Conservation (phyloP, 1,140 invertebrate species). For the Drosophila pseudoobscura region DNA sequence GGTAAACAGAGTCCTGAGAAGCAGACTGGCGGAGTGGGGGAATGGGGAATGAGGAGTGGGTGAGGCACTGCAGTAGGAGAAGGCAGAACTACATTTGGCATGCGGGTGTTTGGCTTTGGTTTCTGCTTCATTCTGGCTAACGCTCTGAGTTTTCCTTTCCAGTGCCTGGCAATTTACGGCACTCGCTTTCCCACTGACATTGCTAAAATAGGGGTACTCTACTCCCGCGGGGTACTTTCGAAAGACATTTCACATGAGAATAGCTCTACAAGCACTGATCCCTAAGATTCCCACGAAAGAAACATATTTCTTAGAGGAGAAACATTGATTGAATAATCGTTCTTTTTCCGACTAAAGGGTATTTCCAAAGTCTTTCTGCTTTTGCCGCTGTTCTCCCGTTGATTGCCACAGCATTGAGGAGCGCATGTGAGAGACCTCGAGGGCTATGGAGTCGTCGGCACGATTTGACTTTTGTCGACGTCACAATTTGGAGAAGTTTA, state of each 20-base stretch:
- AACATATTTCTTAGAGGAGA: too few species aligned
- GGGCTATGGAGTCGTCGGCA: constrained; percentile 36
- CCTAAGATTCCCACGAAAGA: not conserved
- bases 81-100: constrained; percentile 2
- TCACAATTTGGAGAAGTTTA: constrained; percentile 73
- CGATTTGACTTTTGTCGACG: constrained; percentile 76
- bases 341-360: not conserved
- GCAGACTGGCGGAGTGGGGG: not conserved
- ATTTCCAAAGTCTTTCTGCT: too few species aligned
- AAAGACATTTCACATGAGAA: not conserved
- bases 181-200: constrained; percentile 30
- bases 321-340: too few species aligned
- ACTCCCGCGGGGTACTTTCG: not conserved
- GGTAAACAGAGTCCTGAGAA: constrained; percentile 6
- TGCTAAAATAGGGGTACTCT: not conserved
- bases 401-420: constrained; percentile 17
- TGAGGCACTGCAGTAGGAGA: not conserved
- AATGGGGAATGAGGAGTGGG: too few species aligned
- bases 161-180: constrained; percentile 50
- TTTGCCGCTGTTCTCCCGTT: too few species aligned
- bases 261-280: not conserved
- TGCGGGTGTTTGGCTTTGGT: constrained; percentile 14
- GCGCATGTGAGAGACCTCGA: not conserved
- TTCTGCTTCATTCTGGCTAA: not conserved
- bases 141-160: constrained; percentile 28